Evolutionary conservation across 2,888 invertebrate genomes (phyloP).

Genomic region (Dasysyrphus albostriatus): DNA sequence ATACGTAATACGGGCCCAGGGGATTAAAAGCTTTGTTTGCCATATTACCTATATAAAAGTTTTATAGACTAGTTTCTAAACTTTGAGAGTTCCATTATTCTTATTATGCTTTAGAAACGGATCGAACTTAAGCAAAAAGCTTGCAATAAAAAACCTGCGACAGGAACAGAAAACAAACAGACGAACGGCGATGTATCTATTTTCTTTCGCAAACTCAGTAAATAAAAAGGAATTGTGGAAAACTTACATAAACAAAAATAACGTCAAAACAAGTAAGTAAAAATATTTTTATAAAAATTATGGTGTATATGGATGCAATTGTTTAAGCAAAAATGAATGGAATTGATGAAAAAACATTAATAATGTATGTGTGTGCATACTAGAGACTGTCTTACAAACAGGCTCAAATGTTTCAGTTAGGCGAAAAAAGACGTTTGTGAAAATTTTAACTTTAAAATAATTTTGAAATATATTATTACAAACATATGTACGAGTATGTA

Average conservation of each 20-base stretch:
- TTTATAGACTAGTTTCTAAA: neutral
- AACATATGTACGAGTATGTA: too few species aligned
- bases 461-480: too few species aligned
- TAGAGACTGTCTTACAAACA: too few species aligned
- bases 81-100: slow-evolving; percentile 12
- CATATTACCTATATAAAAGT: neutral
- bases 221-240: slow-evolving; percentile 6
- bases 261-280: slow-evolving; percentile 14
- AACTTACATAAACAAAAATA: neutral
- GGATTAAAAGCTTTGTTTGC: too few species aligned
- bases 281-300: neutral
- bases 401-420: too few species aligned
- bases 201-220: neutral
- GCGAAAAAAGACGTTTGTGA: too few species aligned
- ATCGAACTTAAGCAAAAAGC: neutral
- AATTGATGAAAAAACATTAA: too few species aligned
- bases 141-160: slow-evolving; percentile 1
- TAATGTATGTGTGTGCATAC: too few species aligned
- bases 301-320: slow-evolving; percentile 4
- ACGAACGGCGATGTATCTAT: slow-evolving; percentile 5
- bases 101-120: slow-evolving; percentile 1
- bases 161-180: slow-evolving; percentile 2
- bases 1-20: too few species aligned
- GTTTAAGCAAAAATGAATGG: neutral
- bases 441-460: too few species aligned